phyloP scores from a whole-genome alignment of 23 tunicate species.

The Phallusia fumigata region DNA sequence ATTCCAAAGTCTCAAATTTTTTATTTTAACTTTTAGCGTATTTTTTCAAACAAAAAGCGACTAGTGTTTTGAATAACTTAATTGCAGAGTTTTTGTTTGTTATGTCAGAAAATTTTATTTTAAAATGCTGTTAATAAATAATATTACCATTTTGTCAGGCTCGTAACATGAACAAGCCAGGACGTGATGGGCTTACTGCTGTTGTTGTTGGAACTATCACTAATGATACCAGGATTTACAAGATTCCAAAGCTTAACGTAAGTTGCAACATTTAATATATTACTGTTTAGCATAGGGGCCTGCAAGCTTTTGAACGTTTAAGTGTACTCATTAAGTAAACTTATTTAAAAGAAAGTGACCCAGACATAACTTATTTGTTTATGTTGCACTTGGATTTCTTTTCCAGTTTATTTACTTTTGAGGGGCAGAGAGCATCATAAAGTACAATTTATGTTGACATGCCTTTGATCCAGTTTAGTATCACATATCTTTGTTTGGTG shows the following conservation, averaged over 20 bases:
- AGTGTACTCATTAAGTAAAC: neutral
- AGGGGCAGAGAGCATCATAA: too few species aligned
- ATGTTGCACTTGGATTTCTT: too few species aligned
- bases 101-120: neutral
- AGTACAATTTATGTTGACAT: too few species aligned
- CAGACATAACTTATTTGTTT: too few species aligned
- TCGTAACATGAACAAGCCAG: conserved; percentile 73
- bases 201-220: conserved; percentile 97
- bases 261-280: neutral
- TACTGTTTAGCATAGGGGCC: too few species aligned
- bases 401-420: too few species aligned
- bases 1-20: too few species aligned
- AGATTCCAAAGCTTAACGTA: conserved; percentile 90
- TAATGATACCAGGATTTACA: conserved; percentile 70
- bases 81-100: neutral
- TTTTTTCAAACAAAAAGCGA: too few species aligned
- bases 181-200: conserved; percentile 71
- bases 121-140: neutral
- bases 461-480: too few species aligned
- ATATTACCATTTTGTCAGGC: conserved; percentile 18
- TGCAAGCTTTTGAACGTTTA: neutral
- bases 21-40: too few species aligned
- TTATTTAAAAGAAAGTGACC: neutral
- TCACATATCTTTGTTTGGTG: too few species aligned
- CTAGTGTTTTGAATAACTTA: too few species aligned